Evolutionary conservation across 2,113 vertebrate genomes (phyloP), one percentile per base, ranked within the genome.

Genomic region (Solenodon paradoxus): DNA sequence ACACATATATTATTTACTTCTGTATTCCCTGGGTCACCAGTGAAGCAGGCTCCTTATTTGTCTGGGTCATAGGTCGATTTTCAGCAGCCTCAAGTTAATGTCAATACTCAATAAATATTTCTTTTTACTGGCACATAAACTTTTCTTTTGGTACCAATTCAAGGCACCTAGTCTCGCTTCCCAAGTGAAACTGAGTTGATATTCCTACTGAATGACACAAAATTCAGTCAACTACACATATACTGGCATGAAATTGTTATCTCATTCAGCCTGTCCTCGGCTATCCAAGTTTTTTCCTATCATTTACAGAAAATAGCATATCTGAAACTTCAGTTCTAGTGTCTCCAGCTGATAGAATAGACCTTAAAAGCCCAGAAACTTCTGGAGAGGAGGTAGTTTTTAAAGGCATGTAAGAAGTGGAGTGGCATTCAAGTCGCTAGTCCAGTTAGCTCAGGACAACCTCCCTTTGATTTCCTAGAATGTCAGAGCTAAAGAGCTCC

Each of bases 391-490:
- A 85, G 42, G 45, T 49, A 81, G 35, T 75, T 61, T 72, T 89
- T 85, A 85, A 13, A 88, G 47, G 9, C 64, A 90, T 71, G n/a
- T 80, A 75, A 80, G 89, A 90, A 94, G 5, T 68, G 16, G 30
- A 80, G 66, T 47, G 71, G 7, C 40, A 69, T 92, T 96, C 38
- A 83, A n/a, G 78, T 0, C 90, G 15, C 16, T 51, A 38, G 57
- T 74, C 64, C 80, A 95, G 94, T 96, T 95, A 97, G 24, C 75
- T 95, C 45, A 40, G 64, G 19, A 40, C 13, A 96, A 42, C 38
- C 30, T 81, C 26, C 38, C 26, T 86, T 96, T 94, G 40, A 95
- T 88, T 94, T 94, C 94, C 64, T 91, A 94, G 91, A 95, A 97
- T 83, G 64, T 90, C 68, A 89, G 15, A 90, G 63, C 9, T 96